A percentile compares a stretch with the other conserved stretches of the same genome.
Evolutionary conservation across 2,888 invertebrate genomes (phyloP).

Genomic region (Ctenicera cuprea): DNA sequence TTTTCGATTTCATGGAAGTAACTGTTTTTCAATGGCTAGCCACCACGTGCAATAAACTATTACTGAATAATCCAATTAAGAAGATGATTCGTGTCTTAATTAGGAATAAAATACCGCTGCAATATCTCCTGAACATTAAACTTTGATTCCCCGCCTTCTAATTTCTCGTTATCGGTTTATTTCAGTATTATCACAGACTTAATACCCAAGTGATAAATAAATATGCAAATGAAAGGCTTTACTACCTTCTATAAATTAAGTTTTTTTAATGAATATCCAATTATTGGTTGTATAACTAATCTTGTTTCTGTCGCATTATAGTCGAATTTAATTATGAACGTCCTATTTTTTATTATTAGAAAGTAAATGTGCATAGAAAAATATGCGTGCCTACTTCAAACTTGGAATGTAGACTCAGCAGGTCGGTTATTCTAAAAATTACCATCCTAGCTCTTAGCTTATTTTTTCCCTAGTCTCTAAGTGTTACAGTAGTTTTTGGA

Average conservation of each 20-base stretch:
- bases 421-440: neutral
- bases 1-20: no score
- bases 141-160: no score
- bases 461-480: no score
- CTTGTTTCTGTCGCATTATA: neutral
- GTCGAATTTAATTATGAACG: constrained; percentile 8
- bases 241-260: constrained; percentile 4
- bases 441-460: neutral
- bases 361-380: neutral
- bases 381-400: neutral
- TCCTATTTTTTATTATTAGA: constrained; percentile 14
- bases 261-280: constrained; percentile 1
- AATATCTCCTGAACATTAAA: no score
- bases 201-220: neutral
- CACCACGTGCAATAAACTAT: neutral
- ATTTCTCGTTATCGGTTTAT: no score
- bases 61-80: neutral
- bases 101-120: neutral
- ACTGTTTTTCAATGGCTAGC: neutral
- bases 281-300: constrained; percentile 1
- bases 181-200: no score
- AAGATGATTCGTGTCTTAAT: neutral
- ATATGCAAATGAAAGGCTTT: constrained; percentile 3
- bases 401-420: neutral
- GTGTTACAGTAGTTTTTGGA: no score